Evolutionary conservation across 2,797 vertebrate genomes (phyloP).

Genomic region (Oryzias dopingdopingensis): DNA sequence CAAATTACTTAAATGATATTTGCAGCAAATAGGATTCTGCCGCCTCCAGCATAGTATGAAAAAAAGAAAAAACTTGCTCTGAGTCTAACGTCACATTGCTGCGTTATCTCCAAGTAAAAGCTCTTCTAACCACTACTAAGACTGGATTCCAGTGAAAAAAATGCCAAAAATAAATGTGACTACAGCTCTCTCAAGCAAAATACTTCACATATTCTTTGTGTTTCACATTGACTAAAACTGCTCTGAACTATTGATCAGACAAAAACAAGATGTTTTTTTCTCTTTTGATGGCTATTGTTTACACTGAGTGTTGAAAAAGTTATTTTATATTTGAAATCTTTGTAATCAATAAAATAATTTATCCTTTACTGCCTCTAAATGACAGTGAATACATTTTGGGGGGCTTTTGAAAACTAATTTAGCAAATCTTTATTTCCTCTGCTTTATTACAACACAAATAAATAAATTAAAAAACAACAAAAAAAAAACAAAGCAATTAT

Average conservation of each 20-base stretch:
- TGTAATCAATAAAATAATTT: not conserved
- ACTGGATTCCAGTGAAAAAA: slow-evolving; percentile 5
- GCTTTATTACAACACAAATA: no score
- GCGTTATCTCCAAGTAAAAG: slow-evolving; percentile 13
- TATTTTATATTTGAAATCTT: not conserved
- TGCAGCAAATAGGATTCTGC: slow-evolving; percentile 81
- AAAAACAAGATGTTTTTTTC: not conserved
- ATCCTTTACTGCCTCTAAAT: no score
- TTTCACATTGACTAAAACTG: not conserved
- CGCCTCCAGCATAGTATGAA: slow-evolving; percentile 47
- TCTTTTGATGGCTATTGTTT: not conserved
- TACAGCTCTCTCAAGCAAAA: not conserved
- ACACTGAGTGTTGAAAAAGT: not conserved
- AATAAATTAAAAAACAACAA: no score
- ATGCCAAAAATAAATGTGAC: not conserved
- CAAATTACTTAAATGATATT: slow-evolving; percentile 82
- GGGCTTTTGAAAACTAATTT: no score
- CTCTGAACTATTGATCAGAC: not conserved
- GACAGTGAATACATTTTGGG: no score
- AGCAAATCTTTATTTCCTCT: no score
- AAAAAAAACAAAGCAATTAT: no score
- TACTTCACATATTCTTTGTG: not conserved
- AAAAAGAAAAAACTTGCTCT: slow-evolving; percentile 41
- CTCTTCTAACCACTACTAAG: slow-evolving; percentile 5
- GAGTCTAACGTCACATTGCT: slow-evolving; percentile 3